phyloP scores from a whole-genome alignment of 1,140 invertebrate genomes.

The Philaenus spumarius region DNA sequence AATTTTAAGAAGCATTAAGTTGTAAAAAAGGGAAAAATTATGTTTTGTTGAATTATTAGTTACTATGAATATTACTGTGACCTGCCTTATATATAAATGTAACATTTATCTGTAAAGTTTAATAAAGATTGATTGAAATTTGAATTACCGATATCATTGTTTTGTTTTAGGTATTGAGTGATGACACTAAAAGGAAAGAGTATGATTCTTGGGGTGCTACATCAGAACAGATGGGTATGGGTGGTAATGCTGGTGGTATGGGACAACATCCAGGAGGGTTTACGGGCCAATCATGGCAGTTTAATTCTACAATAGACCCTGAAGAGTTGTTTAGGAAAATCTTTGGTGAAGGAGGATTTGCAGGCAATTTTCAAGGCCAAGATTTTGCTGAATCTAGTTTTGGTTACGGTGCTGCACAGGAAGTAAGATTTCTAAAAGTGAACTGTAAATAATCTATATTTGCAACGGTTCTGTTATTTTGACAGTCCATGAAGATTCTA shows the following conservation, averaged over 20 bases:
- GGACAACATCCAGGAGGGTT: slow-evolving; percentile 50
- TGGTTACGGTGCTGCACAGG: slow-evolving; percentile 87
- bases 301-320: slow-evolving; percentile 83
- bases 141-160: too few relatives aligned
- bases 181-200: slow-evolving; percentile 84
- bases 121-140: too few relatives aligned
- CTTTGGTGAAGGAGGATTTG: slow-evolving; percentile 70
- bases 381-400: slow-evolving; percentile 81
- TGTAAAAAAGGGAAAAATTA: too few relatives aligned
- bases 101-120: too few relatives aligned
- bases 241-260: slow-evolving; percentile 35
- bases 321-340: slow-evolving; percentile 94
- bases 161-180: slow-evolving; percentile 66
- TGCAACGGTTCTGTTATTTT: too few relatives aligned
- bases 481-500: too few relatives aligned
- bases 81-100: too few relatives aligned
- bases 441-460: too few relatives aligned
- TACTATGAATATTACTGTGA: too few relatives aligned
- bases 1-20: too few relatives aligned
- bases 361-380: slow-evolving; percentile 46
- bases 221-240: slow-evolving; percentile 74
- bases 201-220: slow-evolving; percentile 92
- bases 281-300: slow-evolving; percentile 63
- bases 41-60: too few relatives aligned
- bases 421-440: too few relatives aligned